phyloP scores from a whole-genome alignment of 2,113 vertebrate species.

The Pterocles gutturalis region DNA sequence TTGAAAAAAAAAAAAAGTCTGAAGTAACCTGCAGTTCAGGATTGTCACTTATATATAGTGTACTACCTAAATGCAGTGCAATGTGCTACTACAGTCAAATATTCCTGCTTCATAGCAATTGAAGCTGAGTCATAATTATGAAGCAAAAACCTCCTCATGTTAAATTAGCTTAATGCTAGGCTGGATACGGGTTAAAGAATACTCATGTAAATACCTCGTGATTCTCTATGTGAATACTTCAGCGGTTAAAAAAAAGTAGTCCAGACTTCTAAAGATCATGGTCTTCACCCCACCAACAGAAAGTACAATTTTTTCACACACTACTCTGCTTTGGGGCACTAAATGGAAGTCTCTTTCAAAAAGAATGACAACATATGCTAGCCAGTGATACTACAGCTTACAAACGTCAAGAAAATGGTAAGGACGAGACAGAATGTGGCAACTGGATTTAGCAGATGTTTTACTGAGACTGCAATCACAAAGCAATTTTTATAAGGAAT shows the following conservation, averaged over 20 bases:
- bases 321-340: background rate
- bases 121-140: background rate
- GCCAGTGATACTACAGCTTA: background rate
- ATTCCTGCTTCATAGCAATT: background rate
- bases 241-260: background rate
- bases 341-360: background rate
- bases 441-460: background rate
- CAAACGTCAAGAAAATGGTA: background rate
- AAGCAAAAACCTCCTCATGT: background rate
- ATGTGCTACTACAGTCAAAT: background rate
- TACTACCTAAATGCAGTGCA: background rate
- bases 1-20: background rate
- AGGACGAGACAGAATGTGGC: background rate
- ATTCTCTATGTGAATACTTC: background rate
- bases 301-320: background rate
- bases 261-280: background rate
- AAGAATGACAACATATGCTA: background rate
- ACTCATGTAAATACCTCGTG: background rate
- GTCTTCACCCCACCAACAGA: too few species aligned
- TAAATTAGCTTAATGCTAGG: background rate
- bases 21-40: background rate
- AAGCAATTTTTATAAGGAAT: background rate
- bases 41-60: background rate
- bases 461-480: background rate
- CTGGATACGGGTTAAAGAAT: background rate